Percentiles rank a stretch among this genome's conserved stretches.
phyloP scores from a whole-genome alignment of 2,888 invertebrate genomes.

The Lagria hirta region DNA sequence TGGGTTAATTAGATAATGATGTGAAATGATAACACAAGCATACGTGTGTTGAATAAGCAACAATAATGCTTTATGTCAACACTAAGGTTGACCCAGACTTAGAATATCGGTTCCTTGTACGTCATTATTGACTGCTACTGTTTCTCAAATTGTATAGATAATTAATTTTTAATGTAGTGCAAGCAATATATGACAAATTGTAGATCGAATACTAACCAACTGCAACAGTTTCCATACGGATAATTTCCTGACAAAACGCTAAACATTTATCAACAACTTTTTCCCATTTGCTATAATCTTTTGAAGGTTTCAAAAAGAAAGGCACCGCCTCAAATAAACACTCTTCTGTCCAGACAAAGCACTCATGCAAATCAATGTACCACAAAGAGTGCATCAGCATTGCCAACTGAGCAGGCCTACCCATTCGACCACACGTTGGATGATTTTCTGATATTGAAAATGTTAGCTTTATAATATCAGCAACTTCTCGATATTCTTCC shows the following conservation, averaged over 20 bases:
- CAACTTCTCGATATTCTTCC: constrained; percentile 66
- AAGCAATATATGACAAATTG: too few species aligned
- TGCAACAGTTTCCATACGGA: constrained; percentile 52
- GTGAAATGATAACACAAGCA: too few species aligned
- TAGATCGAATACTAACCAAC: constrained; percentile 15
- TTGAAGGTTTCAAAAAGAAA: constrained; percentile 54
- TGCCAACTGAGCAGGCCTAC: constrained; percentile 57
- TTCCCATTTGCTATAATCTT: constrained; percentile 52
- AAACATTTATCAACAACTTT: constrained; percentile 52
- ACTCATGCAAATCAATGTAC: constrained; percentile 56
- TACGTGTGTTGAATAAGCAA: too few species aligned
- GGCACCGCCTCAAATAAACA: constrained; percentile 73
- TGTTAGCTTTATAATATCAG: constrained; percentile 67
- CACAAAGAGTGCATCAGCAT: constrained; percentile 55
- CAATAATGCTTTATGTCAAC: too few species aligned
- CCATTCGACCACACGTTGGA: constrained; percentile 59
- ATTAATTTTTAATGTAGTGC: too few species aligned
- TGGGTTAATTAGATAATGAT: too few species aligned
- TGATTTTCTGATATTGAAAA: constrained; percentile 55
- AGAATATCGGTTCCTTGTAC: too few species aligned
- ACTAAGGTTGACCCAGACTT: too few species aligned
- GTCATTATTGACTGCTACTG: too few species aligned
- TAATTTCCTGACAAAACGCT: constrained; percentile 56
- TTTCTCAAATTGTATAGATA: too few species aligned
- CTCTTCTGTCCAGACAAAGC: constrained; percentile 76